Conservation (phyloP, 2,797 vertebrate genomes). For the Poeciliopsis gracilis region DNA sequence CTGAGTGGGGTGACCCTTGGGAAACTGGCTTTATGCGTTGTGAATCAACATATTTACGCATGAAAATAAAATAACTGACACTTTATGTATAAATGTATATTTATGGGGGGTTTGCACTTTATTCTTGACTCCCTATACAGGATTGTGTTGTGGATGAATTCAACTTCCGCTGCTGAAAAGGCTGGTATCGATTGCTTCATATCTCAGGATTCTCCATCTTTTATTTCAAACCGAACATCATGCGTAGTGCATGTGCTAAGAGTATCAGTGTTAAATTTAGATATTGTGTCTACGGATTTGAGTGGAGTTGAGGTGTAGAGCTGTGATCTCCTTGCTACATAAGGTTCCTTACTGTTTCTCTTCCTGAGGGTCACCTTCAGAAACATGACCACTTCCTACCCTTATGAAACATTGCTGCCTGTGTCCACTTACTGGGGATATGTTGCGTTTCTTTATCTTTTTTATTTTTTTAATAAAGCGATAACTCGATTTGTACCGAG, state of each 20-base stretch:
- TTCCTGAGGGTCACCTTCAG: slow-evolving; percentile 67
- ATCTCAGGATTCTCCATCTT: slow-evolving; percentile 10
- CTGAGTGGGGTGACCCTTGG: slow-evolving; percentile 16
- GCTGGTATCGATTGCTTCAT: slow-evolving; percentile 30
- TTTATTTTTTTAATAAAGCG: slow-evolving; percentile 11
- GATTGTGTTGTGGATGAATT: slow-evolving; percentile 17
- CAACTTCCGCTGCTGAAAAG: slow-evolving; percentile 2
- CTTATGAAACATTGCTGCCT: slow-evolving; percentile 60
- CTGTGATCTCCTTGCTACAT: slow-evolving; percentile 69
- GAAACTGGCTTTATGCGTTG: slow-evolving; percentile 26
- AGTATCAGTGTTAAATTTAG: background rate
- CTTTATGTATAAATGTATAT: slow-evolving; percentile 5
- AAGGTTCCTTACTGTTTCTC: slow-evolving; percentile 56
- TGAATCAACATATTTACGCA: slow-evolving; percentile 26
- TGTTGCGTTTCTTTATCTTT: slow-evolving; percentile 34
- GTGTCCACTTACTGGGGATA: slow-evolving; percentile 5
- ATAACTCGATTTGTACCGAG: slow-evolving; percentile 29
- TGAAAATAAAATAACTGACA: slow-evolving; percentile 29
- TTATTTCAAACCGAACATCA: slow-evolving; percentile 21
- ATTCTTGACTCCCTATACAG: background rate
- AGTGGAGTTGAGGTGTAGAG: slow-evolving; percentile 34
- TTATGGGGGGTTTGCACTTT: slow-evolving; percentile 3
- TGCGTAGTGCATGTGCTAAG: slow-evolving; percentile 8
- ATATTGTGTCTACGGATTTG: slow-evolving; percentile 5
- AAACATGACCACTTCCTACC: slow-evolving; percentile 40